Base-by-base conservation (phyloP, 2,888 invertebrate genomes). In the Periphyllus acericola region DNA sequence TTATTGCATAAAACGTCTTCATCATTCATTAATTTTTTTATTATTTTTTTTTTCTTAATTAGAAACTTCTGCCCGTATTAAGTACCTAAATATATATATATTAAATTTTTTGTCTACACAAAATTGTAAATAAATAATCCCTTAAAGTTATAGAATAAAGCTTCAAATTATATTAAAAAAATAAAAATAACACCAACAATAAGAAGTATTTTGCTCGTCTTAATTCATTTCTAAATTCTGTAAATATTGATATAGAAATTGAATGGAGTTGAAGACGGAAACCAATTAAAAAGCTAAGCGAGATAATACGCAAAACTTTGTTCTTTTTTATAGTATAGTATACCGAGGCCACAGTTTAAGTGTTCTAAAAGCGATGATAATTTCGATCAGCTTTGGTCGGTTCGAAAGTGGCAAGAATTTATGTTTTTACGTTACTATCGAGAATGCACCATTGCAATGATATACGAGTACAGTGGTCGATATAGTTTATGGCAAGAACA, bases 1-100 rank as follows among this genome's bases (percentile, higher is more conserved):
- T 85, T 85, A 85, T 84, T 78, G 76, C 46, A 25, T n/a, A 29
- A 72, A 83, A 66, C 3, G 14, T 40, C 25, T 83, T 66, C 1
- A 36, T 36, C 21, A 17, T 36, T 36, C 11, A n/a, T 46, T 14
- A 25, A 60, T 40, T 25, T 60, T 34, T n/a, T 17, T 32, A 71
- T 6, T 32, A 25, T 71, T 71, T 17, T 21, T 68, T 79, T 66
- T 66, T 60, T 21, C 25, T 76, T 17, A 84, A 52, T 85, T 52
- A 78, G 17, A 78, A 78, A 78, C 32, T 78, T 85, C 46, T 32
- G 32, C 14, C 11, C 60, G 52, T 34, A 32, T 34, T 29, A 11
- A 55, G 34, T 55, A 80, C 6, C 19, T 8, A n/a, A n/a, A n/a
- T n/a, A n/a, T n/a, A n/a, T n/a, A 17, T 40, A 36, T 60, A 29